phyloP scores from a whole-genome alignment of 1,140 invertebrate genomes.

The Drosophila paulistorum region DNA sequence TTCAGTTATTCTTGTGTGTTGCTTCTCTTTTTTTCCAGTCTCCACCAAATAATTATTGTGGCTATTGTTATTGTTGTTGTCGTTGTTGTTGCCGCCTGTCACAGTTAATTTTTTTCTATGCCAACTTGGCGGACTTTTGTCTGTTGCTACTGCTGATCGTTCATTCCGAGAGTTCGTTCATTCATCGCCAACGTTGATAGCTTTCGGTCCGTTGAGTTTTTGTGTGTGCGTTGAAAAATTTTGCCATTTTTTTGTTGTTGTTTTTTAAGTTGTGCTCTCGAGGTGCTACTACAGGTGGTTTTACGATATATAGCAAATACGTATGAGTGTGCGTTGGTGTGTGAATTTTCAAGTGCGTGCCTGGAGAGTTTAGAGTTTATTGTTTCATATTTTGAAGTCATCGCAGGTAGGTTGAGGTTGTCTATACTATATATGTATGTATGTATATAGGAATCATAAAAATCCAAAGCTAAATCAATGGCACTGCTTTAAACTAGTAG shows the following conservation, averaged over 20 bases:
- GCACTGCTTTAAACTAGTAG: conserved; percentile 59
- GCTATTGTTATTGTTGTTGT: conserved; percentile 20
- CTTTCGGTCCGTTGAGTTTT: conserved; percentile 52
- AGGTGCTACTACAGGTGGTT: conserved; percentile 19
- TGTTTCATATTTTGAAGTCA: conserved; percentile 17
- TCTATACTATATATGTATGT: conserved; percentile 24
- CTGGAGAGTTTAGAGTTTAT: conserved; percentile 17
- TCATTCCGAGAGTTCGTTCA: conserved; percentile 41
- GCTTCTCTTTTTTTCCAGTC: conserved; percentile 13
- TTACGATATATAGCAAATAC: neutral
- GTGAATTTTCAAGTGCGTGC: conserved; percentile 27
- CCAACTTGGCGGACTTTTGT: conserved; percentile 45
- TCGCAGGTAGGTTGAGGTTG: conserved; percentile 12
- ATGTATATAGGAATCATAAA: conserved; percentile 15
- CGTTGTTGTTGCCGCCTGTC: conserved; percentile 22
- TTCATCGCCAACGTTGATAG: conserved; percentile 52
- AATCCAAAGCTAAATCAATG: conserved; percentile 31
- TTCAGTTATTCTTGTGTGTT: neutral
- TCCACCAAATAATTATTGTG: conserved; percentile 21
- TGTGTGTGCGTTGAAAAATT: neutral
- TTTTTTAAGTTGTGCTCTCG: conserved; percentile 4
- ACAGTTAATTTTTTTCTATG: conserved; percentile 56
- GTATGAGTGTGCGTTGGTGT: conserved; percentile 22
- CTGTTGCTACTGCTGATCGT: conserved; percentile 18
- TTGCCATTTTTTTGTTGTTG: conserved; percentile 8